phyloP scores from a whole-genome alignment of 2,797 vertebrate genomes.

The Nyctibius grandis region DNA sequence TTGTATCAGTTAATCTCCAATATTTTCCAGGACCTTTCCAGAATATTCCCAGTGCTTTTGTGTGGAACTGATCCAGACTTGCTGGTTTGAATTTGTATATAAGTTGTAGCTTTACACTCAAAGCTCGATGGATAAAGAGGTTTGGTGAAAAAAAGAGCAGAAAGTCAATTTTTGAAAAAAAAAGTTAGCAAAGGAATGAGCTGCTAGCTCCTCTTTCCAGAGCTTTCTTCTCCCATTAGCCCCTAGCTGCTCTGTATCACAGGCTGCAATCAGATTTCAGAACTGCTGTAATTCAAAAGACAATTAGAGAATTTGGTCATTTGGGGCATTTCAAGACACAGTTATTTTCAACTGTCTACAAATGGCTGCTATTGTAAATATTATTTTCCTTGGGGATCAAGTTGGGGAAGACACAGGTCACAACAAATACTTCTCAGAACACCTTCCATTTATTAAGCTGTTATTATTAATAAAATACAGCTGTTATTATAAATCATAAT shows the following conservation, averaged over 20 bases:
- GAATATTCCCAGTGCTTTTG: background rate
- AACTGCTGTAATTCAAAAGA: background rate
- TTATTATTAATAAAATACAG: background rate
- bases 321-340: background rate
- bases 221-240: background rate
- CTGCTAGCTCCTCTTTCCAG: background rate
- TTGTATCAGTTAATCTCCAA: background rate
- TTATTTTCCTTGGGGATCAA: background rate
- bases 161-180: background rate
- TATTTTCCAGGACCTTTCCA: background rate
- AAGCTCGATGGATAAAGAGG: background rate
- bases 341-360: background rate
- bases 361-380: background rate
- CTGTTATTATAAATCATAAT: background rate
- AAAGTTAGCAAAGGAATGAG: background rate
- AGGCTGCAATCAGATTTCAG: background rate
- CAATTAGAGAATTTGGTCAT: background rate
- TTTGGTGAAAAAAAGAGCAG: background rate
- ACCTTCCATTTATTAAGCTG: background rate
- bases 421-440: background rate
- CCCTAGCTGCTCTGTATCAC: background rate
- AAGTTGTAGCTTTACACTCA: background rate
- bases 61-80: background rate
- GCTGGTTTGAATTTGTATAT: background rate
- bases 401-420: background rate